These are phyloP conservation scores for Erythrolamprus reginae DNA, from an alignment of 2,113 vertebrate genomes.

Conservation along the genomic window DNA sequence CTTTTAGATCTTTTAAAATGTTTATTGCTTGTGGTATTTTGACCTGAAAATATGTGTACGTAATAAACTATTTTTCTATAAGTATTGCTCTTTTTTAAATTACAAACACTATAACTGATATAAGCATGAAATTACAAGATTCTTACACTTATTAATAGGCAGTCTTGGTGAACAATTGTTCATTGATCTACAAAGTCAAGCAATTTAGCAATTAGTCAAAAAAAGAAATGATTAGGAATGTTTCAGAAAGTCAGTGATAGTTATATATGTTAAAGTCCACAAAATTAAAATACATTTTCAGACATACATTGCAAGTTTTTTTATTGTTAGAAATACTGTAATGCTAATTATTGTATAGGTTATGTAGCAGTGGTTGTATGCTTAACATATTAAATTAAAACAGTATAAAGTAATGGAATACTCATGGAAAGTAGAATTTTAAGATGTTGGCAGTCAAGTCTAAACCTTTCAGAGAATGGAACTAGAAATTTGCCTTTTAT, in stretches of 20 bases:
- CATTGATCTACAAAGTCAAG: background rate
- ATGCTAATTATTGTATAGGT: background rate
- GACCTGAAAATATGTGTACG: slow-evolving; percentile 17
- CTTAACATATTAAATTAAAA: too few relatives aligned
- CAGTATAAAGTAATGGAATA: too few relatives aligned
- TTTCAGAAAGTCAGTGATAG: background rate
- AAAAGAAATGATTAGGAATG: background rate
- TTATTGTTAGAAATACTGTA: background rate
- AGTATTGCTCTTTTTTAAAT: slow-evolving; percentile 11
- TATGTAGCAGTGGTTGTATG: too few relatives aligned
- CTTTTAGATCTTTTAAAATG: slow-evolving; percentile 14
- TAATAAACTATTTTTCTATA: slow-evolving; percentile 55
- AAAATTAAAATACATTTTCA: slow-evolving; percentile 1
- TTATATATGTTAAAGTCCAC: slow-evolving; percentile 11
- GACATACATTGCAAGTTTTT: slow-evolving; percentile 6
- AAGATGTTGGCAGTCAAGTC: too few relatives aligned
- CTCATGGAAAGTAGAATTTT: too few relatives aligned
- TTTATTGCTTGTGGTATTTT: slow-evolving; percentile 16
- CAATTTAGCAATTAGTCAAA: background rate
- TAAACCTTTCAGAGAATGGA: too few relatives aligned
- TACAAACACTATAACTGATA: background rate
- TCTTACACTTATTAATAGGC: background rate
- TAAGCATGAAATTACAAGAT: background rate
- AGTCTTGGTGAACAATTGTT: background rate
- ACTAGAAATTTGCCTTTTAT: too few relatives aligned